phyloP scores from a whole-genome alignment of 2,113 vertebrate genomes.

The Butorides virescens region DNA sequence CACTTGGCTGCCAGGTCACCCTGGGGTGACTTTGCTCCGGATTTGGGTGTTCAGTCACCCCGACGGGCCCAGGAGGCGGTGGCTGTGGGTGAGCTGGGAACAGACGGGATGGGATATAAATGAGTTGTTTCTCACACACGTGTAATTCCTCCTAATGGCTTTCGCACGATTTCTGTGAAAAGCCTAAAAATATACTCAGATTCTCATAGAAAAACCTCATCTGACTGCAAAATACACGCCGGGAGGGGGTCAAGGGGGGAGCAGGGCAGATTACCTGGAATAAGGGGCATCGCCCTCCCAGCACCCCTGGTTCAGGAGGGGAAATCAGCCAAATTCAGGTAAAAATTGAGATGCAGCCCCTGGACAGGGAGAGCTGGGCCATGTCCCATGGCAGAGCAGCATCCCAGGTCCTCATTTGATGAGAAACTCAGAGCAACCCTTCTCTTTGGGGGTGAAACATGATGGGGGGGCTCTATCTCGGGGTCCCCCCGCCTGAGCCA shows the following conservation, averaged over 20 bases:
- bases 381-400: fast-evolving
- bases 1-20: fast-evolving
- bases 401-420: fast-evolving
- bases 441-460: background rate
- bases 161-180: background rate
- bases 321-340: background rate
- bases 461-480: background rate
- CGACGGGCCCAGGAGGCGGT: fast-evolving
- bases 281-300: background rate
- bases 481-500: background rate
- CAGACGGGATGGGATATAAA: background rate
- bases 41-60: background rate
- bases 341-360: background rate
- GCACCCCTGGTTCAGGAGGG: background rate
- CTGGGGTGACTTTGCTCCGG: background rate
- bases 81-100: background rate
- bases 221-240: fast-evolving
- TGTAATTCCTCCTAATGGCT: background rate
- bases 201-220: background rate
- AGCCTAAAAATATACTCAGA: background rate
- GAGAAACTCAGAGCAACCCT: background rate
- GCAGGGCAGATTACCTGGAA: too few species aligned
- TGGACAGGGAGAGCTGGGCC: fast-evolving
- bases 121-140: background rate
- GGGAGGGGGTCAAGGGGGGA: too few species aligned